Evolutionary conservation across 2,888 invertebrate genomes (phyloP).

Genomic region (Cheilosia vernalis): DNA sequence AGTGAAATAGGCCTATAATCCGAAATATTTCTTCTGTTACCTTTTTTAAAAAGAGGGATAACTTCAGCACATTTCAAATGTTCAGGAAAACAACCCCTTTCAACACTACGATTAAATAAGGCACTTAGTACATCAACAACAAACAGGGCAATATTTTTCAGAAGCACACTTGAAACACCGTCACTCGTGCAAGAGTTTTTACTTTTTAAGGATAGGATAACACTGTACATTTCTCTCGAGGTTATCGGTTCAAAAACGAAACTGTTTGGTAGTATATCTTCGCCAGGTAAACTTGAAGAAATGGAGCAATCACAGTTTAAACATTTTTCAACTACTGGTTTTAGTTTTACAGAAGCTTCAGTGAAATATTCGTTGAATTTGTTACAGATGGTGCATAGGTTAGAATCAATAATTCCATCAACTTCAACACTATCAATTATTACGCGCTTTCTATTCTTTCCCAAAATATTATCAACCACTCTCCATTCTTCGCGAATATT

Average conservation of each 20-base stretch:
- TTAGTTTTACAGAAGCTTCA: neutral
- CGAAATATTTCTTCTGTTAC: neutral
- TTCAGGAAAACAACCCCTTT: neutral
- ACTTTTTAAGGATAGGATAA: neutral
- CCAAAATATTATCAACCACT: too few relatives aligned
- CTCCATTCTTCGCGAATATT: too few relatives aligned
- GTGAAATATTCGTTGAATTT: conserved; percentile 9
- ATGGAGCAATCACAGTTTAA: neutral
- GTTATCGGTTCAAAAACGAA: conserved; percentile 6
- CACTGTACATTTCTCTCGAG: neutral
- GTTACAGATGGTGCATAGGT: too few relatives aligned
- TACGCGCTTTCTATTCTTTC: too few relatives aligned
- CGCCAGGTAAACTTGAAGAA: neutral
- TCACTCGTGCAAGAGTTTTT: neutral
- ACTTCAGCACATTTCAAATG: neutral
- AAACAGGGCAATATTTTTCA: neutral
- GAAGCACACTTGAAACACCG: neutral
- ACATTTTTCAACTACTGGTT: neutral
- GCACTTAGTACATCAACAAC: neutral
- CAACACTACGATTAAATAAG: conserved; percentile 1
- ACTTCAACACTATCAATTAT: too few relatives aligned
- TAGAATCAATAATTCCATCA: too few relatives aligned
- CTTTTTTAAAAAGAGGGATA: too few relatives aligned
- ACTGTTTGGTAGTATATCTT: neutral
- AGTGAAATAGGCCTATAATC: conserved; percentile 8